Evolutionary conservation across 2,888 invertebrate species (phyloP), one percentile per base, ranked within the genome.

Genomic region (Ophion ventricosus): DNA sequence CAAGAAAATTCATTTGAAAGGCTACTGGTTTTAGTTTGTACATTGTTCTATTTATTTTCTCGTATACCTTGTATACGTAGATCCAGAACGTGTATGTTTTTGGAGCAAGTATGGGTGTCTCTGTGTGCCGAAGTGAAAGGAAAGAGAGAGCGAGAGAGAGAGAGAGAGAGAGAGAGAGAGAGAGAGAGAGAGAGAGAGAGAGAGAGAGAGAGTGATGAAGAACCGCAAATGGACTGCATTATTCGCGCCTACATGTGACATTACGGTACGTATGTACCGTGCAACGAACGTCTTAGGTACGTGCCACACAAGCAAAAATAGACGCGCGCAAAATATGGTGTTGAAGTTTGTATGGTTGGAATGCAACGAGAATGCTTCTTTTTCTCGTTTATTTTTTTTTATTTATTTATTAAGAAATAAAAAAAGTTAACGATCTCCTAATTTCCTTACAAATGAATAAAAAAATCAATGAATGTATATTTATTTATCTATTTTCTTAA

Each of bases 171-270:
- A 5, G 3, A 5, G 35, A 35, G 7, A 35, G 35, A 3, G 3
- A 35, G 3, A 35, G 3, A 35, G 3, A 35, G 43, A 67, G 26
- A 43, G 35, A 25, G 29, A 70, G n/a, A 40, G 14, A 25, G n/a
- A 72, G 57, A 26, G 73, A 29, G 26, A 63, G 40, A 66, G 56
- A 64, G 70, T 35, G 49, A 57, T 20, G 29, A 35, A 70, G 69
- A 78, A 54, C 56, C 40, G 57, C 57, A 76, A 80, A 76, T 67
- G 67, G 73, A 40, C 69, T 69, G 75, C 70, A 80, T 83, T 76
- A 80, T 80, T 84, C 83, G 77, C 74, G 73, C 29, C 69, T 77
- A 70, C n/a, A n/a, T 67, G 73, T 74, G 77, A 78, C 80, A 78
- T 80, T 69, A 63, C 69, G 76, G 49, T 76, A 77, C 74, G 29